phyloP scores from a whole-genome alignment of 2,888 invertebrate species.

The Tipula unca region DNA sequence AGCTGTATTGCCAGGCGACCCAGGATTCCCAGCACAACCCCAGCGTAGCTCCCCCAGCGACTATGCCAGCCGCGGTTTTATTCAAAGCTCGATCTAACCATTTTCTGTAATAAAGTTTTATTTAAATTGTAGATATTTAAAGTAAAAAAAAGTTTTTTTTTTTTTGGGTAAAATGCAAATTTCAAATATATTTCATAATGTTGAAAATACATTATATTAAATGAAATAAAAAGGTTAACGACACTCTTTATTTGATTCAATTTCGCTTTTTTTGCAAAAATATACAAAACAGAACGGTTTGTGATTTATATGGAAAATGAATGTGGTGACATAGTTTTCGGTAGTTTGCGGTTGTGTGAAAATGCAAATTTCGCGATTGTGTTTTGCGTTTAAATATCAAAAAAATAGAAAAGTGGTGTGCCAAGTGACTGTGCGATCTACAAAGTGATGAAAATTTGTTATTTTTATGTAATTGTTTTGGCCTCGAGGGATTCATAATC shows the following conservation, averaged over 20 bases:
- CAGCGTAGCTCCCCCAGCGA: slow-evolving; percentile 51
- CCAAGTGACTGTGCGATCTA: not conserved
- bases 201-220: not conserved
- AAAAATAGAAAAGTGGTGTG: not conserved
- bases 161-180: not conserved
- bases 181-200: not conserved
- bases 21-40: slow-evolving; percentile 55
- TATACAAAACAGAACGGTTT: not conserved
- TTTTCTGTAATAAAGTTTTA: not conserved
- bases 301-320: not conserved
- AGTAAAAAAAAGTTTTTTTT: not conserved
- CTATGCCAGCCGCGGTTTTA: slow-evolving; percentile 66
- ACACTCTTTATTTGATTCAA: not conserved
- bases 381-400: not conserved
- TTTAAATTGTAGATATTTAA: not conserved
- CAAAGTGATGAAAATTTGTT: not conserved
- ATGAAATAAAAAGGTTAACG: not conserved
- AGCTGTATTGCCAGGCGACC: slow-evolving; percentile 58
- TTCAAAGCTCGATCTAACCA: slow-evolving; percentile 48
- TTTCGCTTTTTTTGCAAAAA: not conserved
- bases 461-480: not conserved
- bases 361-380: not conserved
- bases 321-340: not conserved
- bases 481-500: not conserved
- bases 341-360: not conserved